A percentile compares a stretch with the other conserved stretches of the same genome.
These are phyloP conservation scores for Pristionchus exspectatus DNA, from an alignment of 2,888 invertebrate species.

Conservation along the genomic window DNA sequence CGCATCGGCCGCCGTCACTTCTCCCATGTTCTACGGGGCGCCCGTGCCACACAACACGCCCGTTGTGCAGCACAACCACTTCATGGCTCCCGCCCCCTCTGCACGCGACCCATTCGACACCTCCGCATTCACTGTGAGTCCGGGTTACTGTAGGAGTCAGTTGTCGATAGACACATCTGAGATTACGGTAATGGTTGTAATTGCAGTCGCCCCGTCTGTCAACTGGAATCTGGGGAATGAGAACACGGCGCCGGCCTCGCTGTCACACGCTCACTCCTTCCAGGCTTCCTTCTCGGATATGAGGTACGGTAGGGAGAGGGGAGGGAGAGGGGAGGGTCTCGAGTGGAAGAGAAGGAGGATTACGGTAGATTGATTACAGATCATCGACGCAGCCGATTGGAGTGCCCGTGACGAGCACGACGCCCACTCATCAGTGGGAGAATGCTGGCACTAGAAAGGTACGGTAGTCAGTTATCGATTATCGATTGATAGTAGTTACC, in stretches of 20 bases:
- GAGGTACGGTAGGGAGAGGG: constrained; percentile 23
- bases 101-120: constrained; percentile 53
- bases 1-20: constrained; percentile 56
- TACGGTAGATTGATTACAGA: constrained; percentile 25
- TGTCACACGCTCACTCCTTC: constrained; percentile 55
- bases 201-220: constrained; percentile 53
- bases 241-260: constrained; percentile 44
- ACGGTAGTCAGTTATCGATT: neutral
- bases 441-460: constrained; percentile 15
- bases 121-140: constrained; percentile 17
- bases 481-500: neutral
- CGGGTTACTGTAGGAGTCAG: neutral
- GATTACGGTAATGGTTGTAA: neutral
- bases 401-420: constrained; percentile 36
- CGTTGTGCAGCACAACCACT: constrained; percentile 15
- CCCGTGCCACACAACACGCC: neutral
- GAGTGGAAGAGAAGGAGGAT: neutral
- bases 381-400: constrained; percentile 31
- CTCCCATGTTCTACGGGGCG: constrained; percentile 31
- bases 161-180: neutral
- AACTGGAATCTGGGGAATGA: constrained; percentile 55
- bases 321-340: neutral
- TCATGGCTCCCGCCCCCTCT: constrained; percentile 34
- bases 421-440: constrained; percentile 45
- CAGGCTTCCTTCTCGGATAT: constrained; percentile 53